A percentile compares a stretch with the other conserved stretches of the same genome.
Conservation (phyloP, 2,797 vertebrate species). For the Mycteria americana region DNA sequence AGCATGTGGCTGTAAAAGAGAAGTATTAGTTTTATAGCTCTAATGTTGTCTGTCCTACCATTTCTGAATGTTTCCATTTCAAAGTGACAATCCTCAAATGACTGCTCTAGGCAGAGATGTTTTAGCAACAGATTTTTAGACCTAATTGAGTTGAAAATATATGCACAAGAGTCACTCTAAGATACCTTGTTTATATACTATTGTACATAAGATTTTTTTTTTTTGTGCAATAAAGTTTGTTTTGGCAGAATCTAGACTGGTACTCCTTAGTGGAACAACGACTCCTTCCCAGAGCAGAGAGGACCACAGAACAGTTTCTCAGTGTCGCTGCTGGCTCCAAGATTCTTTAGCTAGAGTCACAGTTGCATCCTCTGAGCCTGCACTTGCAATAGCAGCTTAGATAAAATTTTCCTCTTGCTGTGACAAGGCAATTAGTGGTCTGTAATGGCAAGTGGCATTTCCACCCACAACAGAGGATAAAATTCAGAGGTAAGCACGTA, state of each 20-base stretch:
- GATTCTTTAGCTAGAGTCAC: neutral
- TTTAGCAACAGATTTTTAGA: slow-evolving; percentile 73
- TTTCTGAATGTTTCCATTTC: slow-evolving; percentile 73
- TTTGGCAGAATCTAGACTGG: slow-evolving; percentile 74
- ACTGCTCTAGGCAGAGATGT: slow-evolving; percentile 73
- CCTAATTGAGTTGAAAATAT: slow-evolving; percentile 72
- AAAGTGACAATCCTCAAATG: slow-evolving; percentile 77
- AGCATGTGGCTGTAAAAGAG: slow-evolving; percentile 54
- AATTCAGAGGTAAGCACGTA: neutral
- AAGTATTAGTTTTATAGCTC: slow-evolving; percentile 68
- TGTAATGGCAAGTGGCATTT: neutral
- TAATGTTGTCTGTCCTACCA: slow-evolving; percentile 59
- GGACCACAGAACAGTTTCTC: neutral
- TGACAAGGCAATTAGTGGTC: neutral
- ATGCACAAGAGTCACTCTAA: slow-evolving; percentile 78
- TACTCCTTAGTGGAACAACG: neutral
- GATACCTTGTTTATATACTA: slow-evolving; percentile 79
- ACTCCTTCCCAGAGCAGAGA: neutral
- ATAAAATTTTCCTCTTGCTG: neutral
- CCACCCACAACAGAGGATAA: neutral
- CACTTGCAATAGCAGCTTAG: neutral
- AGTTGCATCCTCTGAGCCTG: neutral
- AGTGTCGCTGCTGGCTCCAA: neutral
- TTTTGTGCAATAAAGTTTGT: slow-evolving; percentile 82
- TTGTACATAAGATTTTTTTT: slow-evolving; percentile 73